Percentiles rank a stretch among this genome's conserved stretches.
phyloP scores from a whole-genome alignment of 37 sponge, comb jelly and placozoan genomes.

The Ephydatia muelleri region DNA sequence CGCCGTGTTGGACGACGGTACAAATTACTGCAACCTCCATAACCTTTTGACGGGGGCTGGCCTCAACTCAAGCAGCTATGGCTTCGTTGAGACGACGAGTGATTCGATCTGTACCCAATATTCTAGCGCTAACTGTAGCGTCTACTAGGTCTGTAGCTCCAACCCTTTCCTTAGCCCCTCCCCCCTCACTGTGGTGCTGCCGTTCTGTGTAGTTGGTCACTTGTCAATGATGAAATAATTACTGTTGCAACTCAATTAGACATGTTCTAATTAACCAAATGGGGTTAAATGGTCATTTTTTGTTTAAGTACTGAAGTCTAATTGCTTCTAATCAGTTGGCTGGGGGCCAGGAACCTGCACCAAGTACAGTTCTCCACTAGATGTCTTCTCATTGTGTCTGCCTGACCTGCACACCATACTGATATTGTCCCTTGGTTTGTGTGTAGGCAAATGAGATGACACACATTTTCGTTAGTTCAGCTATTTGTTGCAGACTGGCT shows the following conservation, averaged over 20 bases:
- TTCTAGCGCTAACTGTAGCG: conserved; percentile 55
- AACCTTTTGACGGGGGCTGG: conserved; percentile 70
- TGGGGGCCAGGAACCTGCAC: too few relatives aligned
- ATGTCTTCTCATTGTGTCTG: too few relatives aligned
- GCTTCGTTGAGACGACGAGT: conserved; percentile 64
- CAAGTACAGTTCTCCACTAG: too few relatives aligned
- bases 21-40: conserved; percentile 88
- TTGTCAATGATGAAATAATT: background rate
- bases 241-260: background rate
- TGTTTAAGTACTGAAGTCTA: too few relatives aligned
- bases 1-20: conserved; percentile 78
- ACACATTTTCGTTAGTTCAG: too few relatives aligned
- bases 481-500: too few relatives aligned
- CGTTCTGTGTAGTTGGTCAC: background rate
- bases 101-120: conserved; percentile 77
- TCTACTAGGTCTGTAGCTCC: conserved; percentile 44
- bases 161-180: background rate
- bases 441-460: too few relatives aligned
- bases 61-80: conserved; percentile 31
- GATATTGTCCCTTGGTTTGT: too few relatives aligned
- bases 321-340: too few relatives aligned
- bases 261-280: background rate
- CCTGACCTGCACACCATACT: too few relatives aligned
- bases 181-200: background rate
- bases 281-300: too few relatives aligned